phyloP scores from a whole-genome alignment of 2,113 vertebrate species.

The Corapipo altera region DNA sequence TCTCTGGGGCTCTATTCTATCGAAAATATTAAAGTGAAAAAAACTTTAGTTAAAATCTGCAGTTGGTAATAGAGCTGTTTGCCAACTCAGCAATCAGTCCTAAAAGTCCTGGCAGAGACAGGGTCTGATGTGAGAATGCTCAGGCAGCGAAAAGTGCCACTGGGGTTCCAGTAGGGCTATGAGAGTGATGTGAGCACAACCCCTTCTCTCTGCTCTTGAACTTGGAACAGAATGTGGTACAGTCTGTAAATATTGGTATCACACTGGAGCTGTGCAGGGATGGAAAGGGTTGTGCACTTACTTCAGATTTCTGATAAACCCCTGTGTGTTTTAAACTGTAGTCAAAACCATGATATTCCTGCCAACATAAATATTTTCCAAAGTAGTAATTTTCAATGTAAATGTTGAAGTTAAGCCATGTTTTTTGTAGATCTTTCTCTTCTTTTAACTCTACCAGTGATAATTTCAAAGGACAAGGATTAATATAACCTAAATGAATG shows the following conservation, averaged over 20 bases:
- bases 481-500: constrained; percentile 8
- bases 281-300: not conserved
- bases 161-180: not conserved
- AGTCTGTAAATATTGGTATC: not conserved
- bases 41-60: rapidly evolving
- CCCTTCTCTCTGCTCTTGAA: not conserved
- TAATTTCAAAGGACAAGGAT: constrained; percentile 49
- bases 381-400: constrained; percentile 42
- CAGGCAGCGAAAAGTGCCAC: not conserved
- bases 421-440: not conserved
- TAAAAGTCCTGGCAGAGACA: not conserved
- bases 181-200: rapidly evolving
- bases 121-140: rapidly evolving
- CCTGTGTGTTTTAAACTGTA: not conserved
- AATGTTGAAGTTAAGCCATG: constrained; percentile 23
- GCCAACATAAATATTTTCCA: constrained; percentile 57
- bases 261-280: not conserved
- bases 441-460: constrained; percentile 1
- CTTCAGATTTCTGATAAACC: constrained; percentile 42
- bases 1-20: not conserved
- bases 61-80: not conserved
- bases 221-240: not conserved
- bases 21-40: not conserved
- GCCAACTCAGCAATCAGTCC: not conserved
- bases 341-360: not conserved